Conservation (phyloP, 2,888 invertebrate species). For the Acanthopleura granulata region DNA sequence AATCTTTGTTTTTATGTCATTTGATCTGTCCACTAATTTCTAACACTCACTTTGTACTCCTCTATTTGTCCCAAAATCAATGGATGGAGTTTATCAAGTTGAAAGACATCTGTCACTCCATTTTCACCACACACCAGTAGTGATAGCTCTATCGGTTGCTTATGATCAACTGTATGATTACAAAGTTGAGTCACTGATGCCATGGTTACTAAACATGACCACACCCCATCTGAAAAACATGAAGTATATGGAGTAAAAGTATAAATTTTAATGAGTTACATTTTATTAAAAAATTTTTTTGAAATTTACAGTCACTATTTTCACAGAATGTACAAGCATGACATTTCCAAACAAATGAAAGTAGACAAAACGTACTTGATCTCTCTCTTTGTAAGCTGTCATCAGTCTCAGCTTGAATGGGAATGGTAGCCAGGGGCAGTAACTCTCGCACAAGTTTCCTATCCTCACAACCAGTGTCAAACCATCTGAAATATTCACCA, state of each 20-base stretch:
- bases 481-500: conserved; percentile 46
- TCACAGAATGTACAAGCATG: too few relatives aligned
- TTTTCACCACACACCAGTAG: conserved; percentile 51
- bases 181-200: conserved; percentile 44
- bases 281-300: too few relatives aligned
- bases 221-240: conserved; percentile 42
- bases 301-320: too few relatives aligned
- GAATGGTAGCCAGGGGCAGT: conserved; percentile 8
- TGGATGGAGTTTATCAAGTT: conserved; percentile 38
- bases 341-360: too few relatives aligned
- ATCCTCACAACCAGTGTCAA: conserved; percentile 63
- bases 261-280: too few relatives aligned
- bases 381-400: neutral
- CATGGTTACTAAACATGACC: conserved; percentile 47
- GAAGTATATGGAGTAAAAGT: too few relatives aligned
- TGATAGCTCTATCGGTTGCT: conserved; percentile 43
- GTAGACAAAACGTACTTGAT: neutral
- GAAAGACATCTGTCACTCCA: conserved; percentile 47
- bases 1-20: too few relatives aligned
- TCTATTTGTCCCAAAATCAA: conserved; percentile 50
- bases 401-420: conserved; percentile 11
- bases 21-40: too few relatives aligned
- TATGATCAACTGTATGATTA: conserved; percentile 33
- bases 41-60: conserved; percentile 46
- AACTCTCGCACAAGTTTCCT: conserved; percentile 47